Evolutionary conservation across 2,113 vertebrate species (phyloP).

Genomic region (Chinchilla lanigera): DNA sequence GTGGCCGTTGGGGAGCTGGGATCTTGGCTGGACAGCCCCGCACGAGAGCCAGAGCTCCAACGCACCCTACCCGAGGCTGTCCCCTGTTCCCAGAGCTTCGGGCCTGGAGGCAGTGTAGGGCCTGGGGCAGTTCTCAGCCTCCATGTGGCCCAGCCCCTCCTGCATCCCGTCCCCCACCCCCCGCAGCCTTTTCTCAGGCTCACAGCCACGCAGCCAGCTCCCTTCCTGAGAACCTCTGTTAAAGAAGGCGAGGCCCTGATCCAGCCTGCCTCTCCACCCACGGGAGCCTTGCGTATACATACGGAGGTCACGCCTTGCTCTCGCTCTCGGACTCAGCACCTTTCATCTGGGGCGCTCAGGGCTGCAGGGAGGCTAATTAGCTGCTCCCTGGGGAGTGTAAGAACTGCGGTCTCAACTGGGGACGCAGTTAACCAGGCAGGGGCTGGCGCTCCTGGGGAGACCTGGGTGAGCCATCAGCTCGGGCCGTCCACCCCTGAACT

Average conservation of each 20-base stretch:
- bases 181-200: slow-evolving; percentile 65
- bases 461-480: not conserved
- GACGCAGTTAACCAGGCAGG: not conserved
- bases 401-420: not conserved
- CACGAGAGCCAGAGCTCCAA: not conserved
- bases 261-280: slow-evolving; percentile 71
- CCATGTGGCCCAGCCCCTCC: not conserved
- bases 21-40: not conserved
- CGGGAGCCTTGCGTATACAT: slow-evolving; percentile 75
- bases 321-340: slow-evolving; percentile 54
- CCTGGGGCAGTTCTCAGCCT: not conserved
- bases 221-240: slow-evolving; percentile 79
- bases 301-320: slow-evolving; percentile 67
- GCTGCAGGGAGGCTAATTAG: slow-evolving; percentile 72
- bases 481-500: not conserved
- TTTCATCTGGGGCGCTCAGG: slow-evolving; percentile 77
- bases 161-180: not conserved
- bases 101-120: not conserved
- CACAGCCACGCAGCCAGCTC: not conserved
- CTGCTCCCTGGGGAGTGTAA: slow-evolving; percentile 68
- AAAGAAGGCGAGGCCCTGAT: slow-evolving; percentile 74
- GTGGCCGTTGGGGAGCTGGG: not conserved
- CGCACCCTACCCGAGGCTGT: not conserved
- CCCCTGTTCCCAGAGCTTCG: not conserved
- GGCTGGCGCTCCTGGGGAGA: not conserved